Conservation (phyloP, 2,888 invertebrate genomes). For the Drosophila multiciliata region DNA sequence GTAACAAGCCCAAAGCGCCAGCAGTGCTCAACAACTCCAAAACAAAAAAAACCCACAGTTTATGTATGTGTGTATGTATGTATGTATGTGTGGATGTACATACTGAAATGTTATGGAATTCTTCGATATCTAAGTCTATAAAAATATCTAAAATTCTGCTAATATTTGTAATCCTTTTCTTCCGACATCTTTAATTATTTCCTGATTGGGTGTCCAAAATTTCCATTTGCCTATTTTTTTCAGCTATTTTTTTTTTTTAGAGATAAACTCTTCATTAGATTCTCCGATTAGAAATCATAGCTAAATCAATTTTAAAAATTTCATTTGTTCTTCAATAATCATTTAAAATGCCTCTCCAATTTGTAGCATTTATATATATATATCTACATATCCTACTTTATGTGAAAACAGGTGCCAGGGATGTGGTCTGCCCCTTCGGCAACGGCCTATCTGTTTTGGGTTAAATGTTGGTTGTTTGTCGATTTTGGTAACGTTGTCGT, state of each 20-base stretch:
- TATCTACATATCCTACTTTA: not conserved
- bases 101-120: not conserved
- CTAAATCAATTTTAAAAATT: not conserved
- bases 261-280: not conserved
- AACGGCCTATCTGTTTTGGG: not conserved
- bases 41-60: not conserved
- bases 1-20: conserved; percentile 20
- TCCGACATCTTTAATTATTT: not conserved
- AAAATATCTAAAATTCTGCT: not conserved
- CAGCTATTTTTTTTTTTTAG: not conserved
- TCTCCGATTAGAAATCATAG: not conserved
- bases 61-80: not conserved
- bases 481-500: conserved; percentile 34
- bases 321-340: not conserved
- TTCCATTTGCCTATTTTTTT: not conserved
- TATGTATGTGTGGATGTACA: not conserved
- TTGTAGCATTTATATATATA: not conserved
- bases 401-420: conserved; percentile 13
- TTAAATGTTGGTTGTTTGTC: conserved; percentile 4
- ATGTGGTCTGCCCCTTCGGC: conserved; percentile 1
- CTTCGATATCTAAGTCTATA: not conserved
- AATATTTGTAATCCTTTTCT: not conserved
- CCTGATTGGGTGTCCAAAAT: not conserved
- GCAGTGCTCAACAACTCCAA: not conserved
- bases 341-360: not conserved